Evolutionary conservation across 64 coral and sea anemone species (phyloP), one percentile per base, ranked within the genome.

Genomic region (Dendrophyllia cribrosa): DNA sequence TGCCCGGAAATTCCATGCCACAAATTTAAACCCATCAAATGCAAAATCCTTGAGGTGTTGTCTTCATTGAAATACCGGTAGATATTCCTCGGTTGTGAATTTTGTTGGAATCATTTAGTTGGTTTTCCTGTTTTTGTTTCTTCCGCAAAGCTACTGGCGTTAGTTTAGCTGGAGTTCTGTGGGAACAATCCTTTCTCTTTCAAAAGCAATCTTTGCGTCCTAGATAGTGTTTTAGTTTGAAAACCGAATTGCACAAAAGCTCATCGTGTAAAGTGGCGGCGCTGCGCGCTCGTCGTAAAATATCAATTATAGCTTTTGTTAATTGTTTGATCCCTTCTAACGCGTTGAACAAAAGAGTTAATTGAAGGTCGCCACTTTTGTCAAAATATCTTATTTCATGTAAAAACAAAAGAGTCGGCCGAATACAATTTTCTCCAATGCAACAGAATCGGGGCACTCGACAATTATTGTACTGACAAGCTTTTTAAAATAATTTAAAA

Each of bases 291-390:
- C 1, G 13, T 70, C 7, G 17, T 84, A 51, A 83, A 83, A 83
- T 83, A 83, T 83, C 79, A 65, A 48, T 84, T 66, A 68, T 51
- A 16, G 19, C 44, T 84, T 77, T 84, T 48, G 80, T 51, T 24
- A 84, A 69, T 66, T 64, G 43, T 0, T 49, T 65, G 9, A 84
- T 50, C n/a, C 46, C 64, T 65, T 22, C 2, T 50, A 55, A 67
- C 44, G 46, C 19, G 11, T 66, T 12, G 7, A 66, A 84, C 80
- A 84, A 84, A 66, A 50, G 80, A 25, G 45, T 84, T 84, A 84
- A 84, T 67, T 84, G 43, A 51, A 84, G 43, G 43, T 51, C 3
- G 2, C 80, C 46, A 66, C 3, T 64, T 45, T 48, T 5, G 19
- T 68, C 6, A 15, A 46, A 74, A 74, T 4, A 15, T 58, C 16